phyloP scores from a whole-genome alignment of 2,113 vertebrate species.

The Montifringilla adamsi region DNA sequence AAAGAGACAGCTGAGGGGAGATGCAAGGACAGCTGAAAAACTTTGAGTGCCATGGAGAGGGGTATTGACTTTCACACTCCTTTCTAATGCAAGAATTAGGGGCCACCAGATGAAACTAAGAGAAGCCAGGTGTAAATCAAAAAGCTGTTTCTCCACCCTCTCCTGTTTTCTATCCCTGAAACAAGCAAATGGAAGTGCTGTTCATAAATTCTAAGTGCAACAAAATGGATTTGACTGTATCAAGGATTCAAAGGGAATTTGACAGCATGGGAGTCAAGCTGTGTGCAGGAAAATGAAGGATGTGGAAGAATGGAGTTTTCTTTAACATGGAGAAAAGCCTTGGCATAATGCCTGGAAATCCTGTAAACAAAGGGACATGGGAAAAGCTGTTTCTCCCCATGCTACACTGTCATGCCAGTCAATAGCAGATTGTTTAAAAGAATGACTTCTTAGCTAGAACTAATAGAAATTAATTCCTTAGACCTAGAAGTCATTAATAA shows the following conservation, averaged over 20 bases:
- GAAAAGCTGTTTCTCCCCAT: not conserved
- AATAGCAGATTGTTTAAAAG: not conserved
- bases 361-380: not conserved
- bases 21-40: not conserved
- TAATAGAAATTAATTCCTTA: not conserved
- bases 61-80: not conserved
- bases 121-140: not conserved
- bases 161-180: not conserved
- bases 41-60: not conserved
- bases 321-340: not conserved
- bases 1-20: not conserved
- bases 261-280: not conserved
- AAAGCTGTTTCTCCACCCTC: not conserved
- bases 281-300: not conserved
- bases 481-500: not conserved
- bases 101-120: not conserved
- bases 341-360: conserved; percentile 29
- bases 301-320: not conserved
- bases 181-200: not conserved
- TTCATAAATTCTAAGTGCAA: not conserved
- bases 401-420: not conserved
- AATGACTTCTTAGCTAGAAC: not conserved
- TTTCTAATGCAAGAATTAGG: not conserved
- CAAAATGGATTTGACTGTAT: not conserved
- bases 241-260: not conserved